A percentile compares a stretch with the other conserved stretches of the same genome.
Evolutionary conservation across 2,113 vertebrate genomes (phyloP).

Genomic region (Mesocricetus auratus): DNA sequence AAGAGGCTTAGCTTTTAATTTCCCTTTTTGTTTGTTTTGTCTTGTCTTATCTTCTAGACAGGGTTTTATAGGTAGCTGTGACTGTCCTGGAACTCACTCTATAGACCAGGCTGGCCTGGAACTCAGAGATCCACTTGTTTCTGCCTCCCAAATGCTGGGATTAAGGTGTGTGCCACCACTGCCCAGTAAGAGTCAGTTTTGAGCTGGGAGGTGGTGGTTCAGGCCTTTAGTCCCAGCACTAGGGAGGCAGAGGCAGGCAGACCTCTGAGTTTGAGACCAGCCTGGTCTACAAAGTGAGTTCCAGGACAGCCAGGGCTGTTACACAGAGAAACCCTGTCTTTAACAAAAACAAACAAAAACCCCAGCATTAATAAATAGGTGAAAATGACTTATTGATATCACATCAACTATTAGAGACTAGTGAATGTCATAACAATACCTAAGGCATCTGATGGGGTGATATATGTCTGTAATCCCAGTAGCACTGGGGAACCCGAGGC

Average conservation of each 20-base stretch:
- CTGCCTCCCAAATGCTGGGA: background rate
- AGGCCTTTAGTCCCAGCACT: background rate
- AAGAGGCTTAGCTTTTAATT: slow-evolving; percentile 40
- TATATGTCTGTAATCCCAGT: background rate
- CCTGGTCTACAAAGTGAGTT: background rate
- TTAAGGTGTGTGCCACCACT: background rate
- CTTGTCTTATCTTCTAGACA: background rate
- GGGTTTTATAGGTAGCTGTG: background rate
- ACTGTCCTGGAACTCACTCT: background rate
- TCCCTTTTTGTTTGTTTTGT: background rate
- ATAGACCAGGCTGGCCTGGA: background rate
- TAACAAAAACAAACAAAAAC: background rate
- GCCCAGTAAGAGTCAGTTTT: background rate
- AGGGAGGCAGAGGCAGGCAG: background rate
- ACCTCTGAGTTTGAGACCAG: background rate
- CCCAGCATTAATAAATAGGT: background rate
- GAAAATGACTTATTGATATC: slow-evolving; percentile 34
- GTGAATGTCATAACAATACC: slow-evolving; percentile 6
- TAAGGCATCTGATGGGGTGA: background rate
- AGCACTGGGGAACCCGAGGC: background rate
- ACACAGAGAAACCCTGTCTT: background rate
- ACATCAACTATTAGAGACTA: slow-evolving; percentile 26
- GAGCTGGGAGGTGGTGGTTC: background rate
- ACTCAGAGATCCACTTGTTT: background rate
- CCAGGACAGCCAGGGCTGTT: background rate